Base-by-base conservation (phyloP, 2,888 invertebrate genomes). In the Hypomecis atomaria region DNA sequence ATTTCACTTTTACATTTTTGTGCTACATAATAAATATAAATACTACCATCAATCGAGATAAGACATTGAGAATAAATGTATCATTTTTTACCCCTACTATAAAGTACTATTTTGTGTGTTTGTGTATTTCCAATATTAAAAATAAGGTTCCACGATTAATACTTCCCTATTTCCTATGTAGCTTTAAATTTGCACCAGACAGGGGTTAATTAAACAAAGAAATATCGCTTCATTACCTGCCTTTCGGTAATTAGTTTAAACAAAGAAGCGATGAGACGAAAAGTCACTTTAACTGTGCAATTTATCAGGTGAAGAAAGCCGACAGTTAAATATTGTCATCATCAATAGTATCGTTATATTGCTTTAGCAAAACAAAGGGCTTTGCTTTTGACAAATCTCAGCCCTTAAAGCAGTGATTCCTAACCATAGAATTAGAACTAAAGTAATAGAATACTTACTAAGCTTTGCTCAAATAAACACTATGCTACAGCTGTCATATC, bases 261-360 rank as follows among this genome's bases (percentile, higher is more conserved):
- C 62, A 72, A 70, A 59, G 53, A 49, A 59, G 64, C 66, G 71
- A 68, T 50, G 71, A 75, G 73, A 72, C 77, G 77, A 77, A 78
- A 80, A 83, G 79, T 81, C 79, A 81, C 76, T 83, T 79, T 81
- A 73, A 79, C 77, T 71, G 70, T 71, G 68, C 75, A 73, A 86
- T 88, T 85, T 84, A 81, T 88, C 83, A 86, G 81, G 80, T 84
- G 79, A 76, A 82, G 80, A 83, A 78, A 84, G 77, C 79, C 76
- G 88, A 84, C 89, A 81, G 84, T 86, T 83, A 90, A 89, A 89
- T 88, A 90, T 88, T 72, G 81, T 78, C 72, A 75, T 84, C 88
- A 88, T 90, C 89, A 89, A 87, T 89, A 85, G 81, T 87, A 89
- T 89, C 82, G 80, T 84, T 86, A 87, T 89, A 89, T 89, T 87